Evolutionary conservation across 2,888 invertebrate genomes (phyloP).

Genomic region (Teleiodes luculella): DNA sequence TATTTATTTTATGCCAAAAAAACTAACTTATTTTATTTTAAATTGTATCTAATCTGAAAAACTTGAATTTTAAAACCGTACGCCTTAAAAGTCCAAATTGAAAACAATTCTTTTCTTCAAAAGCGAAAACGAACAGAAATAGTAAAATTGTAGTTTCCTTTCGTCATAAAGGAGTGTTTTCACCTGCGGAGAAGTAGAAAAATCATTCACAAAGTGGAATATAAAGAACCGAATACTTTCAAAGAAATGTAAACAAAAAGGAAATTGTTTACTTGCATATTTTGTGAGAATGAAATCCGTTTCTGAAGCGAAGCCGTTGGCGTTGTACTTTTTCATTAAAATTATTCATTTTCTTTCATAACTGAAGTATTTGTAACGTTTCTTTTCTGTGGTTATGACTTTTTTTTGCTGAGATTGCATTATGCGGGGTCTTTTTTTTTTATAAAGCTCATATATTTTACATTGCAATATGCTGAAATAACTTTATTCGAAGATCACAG

Average conservation of each 20-base stretch:
- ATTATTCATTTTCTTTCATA: slow-evolving; percentile 3
- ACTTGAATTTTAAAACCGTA: not conserved
- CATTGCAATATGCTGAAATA: no score
- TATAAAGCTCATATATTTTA: no score
- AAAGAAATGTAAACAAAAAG: slow-evolving; percentile 19
- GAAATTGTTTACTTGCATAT: slow-evolving; percentile 20
- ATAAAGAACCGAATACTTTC: slow-evolving; percentile 14
- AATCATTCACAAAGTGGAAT: slow-evolving; percentile 1
- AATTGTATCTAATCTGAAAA: not conserved
- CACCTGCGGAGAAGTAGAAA: not conserved
- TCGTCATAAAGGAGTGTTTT: not conserved
- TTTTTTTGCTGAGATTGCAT: not conserved
- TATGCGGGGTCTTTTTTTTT: not conserved
- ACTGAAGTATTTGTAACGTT: slow-evolving; percentile 5
- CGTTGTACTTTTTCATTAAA: slow-evolving; percentile 4
- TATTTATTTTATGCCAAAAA: no score
- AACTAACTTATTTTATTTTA: no score
- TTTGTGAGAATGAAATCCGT: slow-evolving; percentile 15
- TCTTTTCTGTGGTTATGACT: not conserved
- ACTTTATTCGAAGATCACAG: no score
- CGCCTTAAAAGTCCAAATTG: not conserved
- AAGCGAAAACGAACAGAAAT: slow-evolving; percentile 2
- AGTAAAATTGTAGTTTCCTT: not conserved
- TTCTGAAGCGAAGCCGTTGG: not conserved
- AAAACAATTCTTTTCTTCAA: not conserved